These are phyloP conservation scores for Physocephala rufipes DNA, from an alignment of 2,888 invertebrate species.

Conservation along the genomic window DNA sequence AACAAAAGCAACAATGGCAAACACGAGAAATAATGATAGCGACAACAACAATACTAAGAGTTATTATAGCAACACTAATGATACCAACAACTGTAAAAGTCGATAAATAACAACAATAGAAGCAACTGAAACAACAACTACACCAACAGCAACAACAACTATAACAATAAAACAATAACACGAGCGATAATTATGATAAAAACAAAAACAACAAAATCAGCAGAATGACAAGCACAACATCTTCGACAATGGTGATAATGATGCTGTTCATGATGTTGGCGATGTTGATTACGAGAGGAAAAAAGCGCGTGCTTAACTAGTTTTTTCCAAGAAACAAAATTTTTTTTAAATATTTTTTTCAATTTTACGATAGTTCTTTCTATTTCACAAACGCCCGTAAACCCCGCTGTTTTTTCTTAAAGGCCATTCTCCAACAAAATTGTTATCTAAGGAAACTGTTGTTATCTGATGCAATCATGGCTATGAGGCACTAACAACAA, in stretches of 20 bases:
- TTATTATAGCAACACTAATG: background rate
- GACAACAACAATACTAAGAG: constrained; percentile 1
- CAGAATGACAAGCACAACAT: background rate
- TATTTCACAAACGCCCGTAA: too few relatives aligned
- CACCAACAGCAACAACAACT: constrained; percentile 21
- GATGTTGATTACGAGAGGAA: background rate
- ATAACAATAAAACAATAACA: background rate
- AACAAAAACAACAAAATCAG: background rate
- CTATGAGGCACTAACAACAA: constrained; percentile 19
- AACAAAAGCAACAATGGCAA: too few relatives aligned
- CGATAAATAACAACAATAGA: background rate
- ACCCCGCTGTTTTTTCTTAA: background rate
- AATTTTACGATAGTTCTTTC: constrained; percentile 1
- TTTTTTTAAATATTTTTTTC: background rate
- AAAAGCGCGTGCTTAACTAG: constrained; percentile 30
- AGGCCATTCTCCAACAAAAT: background rate
- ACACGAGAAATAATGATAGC: background rate
- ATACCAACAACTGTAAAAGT: background rate
- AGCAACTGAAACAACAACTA: background rate
- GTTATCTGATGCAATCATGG: constrained; percentile 13
- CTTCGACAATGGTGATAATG: background rate
- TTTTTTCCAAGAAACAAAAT: background rate
- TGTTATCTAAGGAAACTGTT: constrained; percentile 23
- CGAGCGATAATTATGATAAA: background rate
- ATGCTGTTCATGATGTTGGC: background rate